These are phyloP conservation scores for Tringa solitaria DNA, from an alignment of 2,113 vertebrate species.

Conservation along the genomic window DNA sequence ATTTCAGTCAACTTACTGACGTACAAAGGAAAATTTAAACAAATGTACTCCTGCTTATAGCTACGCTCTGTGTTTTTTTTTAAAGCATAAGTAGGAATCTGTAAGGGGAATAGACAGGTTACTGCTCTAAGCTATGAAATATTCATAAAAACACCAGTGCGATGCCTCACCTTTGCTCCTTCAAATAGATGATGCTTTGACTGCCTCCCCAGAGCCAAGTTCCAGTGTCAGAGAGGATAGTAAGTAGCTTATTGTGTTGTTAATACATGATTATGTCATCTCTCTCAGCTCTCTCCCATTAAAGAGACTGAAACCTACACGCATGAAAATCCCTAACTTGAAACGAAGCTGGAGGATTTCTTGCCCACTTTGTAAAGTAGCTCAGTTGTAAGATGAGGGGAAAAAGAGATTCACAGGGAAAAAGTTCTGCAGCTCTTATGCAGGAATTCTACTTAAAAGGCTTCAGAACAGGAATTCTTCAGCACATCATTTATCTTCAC, in stretches of 20 bases:
- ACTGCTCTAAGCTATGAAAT: slow-evolving; percentile 50
- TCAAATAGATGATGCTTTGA: neutral
- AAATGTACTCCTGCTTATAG: neutral
- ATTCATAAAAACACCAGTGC: slow-evolving; percentile 27
- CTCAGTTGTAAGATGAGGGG: neutral
- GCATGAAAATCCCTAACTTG: neutral
- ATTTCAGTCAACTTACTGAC: neutral
- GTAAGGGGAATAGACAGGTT: slow-evolving; percentile 13
- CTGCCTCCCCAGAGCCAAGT: neutral
- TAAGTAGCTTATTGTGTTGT: slow-evolving; percentile 29
- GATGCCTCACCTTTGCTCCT: slow-evolving; percentile 19
- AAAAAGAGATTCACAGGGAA: neutral
- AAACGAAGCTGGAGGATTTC: neutral
- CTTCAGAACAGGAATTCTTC: neutral
- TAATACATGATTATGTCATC: slow-evolving; percentile 33
- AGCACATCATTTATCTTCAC: neutral
- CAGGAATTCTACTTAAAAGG: neutral
- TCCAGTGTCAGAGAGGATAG: neutral
- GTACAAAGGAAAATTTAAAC: neutral
- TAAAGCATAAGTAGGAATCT: neutral
- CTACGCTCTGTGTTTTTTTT: neutral
- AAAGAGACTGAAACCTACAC: neutral
- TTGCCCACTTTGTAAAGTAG: neutral
- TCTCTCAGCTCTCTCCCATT: neutral
- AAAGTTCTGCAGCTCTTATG: neutral